These are phyloP conservation scores for Eulemur macaco DNA, from an alignment of 2,113 vertebrate genomes.

Conservation along the genomic window DNA sequence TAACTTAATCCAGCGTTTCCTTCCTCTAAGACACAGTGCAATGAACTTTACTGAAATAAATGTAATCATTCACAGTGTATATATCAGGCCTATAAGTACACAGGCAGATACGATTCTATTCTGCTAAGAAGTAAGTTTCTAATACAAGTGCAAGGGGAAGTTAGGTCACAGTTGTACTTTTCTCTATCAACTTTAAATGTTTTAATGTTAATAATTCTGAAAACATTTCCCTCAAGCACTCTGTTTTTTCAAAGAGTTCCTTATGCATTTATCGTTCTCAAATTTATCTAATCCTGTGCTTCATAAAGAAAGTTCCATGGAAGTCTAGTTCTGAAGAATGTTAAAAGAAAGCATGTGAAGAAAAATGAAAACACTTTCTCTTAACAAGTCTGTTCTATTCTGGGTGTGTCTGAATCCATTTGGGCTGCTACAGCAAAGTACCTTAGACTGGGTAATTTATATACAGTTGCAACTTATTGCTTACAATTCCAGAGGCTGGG, in stretches of 20 bases:
- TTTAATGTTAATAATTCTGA: constrained; percentile 28
- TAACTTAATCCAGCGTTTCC: not conserved
- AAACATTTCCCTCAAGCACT: not conserved
- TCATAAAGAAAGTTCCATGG: not conserved
- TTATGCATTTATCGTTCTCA: not conserved
- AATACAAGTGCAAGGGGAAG: not conserved
- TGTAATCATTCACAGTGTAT: not conserved
- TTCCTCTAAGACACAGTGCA: not conserved
- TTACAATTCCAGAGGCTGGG: not conserved
- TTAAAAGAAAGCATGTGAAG: not conserved
- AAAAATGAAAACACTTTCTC: not conserved
- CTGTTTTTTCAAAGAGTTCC: not conserved
- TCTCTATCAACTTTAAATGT: not conserved
- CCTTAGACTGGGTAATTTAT: not conserved
- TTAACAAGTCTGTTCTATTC: not conserved
- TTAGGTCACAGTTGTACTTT: not conserved
- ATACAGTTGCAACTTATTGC: not conserved
- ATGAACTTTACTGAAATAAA: not conserved
- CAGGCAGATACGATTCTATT: not conserved
- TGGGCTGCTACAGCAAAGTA: not conserved
- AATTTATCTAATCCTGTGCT: not conserved
- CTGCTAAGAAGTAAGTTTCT: not conserved
- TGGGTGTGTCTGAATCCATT: not conserved
- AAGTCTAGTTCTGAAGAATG: not conserved
- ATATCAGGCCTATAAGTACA: not conserved